These are phyloP conservation scores for Tympanoctomys barrerae DNA, from an alignment of 2,797 vertebrate genomes.

Conservation along the genomic window DNA sequence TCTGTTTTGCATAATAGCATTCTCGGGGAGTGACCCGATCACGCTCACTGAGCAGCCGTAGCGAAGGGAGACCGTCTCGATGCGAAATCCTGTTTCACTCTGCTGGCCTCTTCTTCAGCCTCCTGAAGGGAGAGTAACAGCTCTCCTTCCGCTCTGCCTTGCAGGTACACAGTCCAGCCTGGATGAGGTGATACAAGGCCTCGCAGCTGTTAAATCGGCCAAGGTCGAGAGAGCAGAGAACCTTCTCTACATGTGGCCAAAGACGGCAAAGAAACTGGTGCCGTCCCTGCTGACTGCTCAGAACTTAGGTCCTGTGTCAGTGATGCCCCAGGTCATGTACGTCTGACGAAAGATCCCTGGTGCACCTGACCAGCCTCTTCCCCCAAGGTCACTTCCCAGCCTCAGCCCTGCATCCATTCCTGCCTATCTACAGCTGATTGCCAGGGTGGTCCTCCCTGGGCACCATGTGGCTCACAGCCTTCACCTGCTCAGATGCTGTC, in stretches of 20 bases:
- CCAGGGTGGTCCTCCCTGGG: background rate
- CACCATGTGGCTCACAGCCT: too few relatives aligned
- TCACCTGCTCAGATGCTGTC: background rate
- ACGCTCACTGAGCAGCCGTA: background rate
- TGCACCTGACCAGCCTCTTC: background rate
- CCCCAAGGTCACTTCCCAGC: background rate
- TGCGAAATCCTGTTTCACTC: background rate
- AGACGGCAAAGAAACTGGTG: conserved; percentile 43
- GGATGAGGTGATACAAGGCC: conserved; percentile 27
- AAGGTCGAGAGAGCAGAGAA: conserved; percentile 38
- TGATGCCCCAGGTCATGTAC: background rate
- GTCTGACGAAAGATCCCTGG: background rate
- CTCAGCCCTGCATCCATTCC: background rate
- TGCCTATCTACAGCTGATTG: background rate
- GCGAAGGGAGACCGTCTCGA: background rate
- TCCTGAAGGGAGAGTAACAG: background rate
- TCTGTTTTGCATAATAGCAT: background rate
- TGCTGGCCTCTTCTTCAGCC: background rate
- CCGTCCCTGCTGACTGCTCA: conserved; percentile 16
- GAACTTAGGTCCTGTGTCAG: background rate
- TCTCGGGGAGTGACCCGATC: background rate
- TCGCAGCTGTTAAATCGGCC: conserved; percentile 1
- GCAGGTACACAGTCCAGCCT: conserved; percentile 65
- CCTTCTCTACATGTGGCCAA: conserved; percentile 48
- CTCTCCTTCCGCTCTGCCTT: background rate